phyloP scores from a whole-genome alignment of 53 echinoderm and acorn worm species.

The Henricia sp. region DNA sequence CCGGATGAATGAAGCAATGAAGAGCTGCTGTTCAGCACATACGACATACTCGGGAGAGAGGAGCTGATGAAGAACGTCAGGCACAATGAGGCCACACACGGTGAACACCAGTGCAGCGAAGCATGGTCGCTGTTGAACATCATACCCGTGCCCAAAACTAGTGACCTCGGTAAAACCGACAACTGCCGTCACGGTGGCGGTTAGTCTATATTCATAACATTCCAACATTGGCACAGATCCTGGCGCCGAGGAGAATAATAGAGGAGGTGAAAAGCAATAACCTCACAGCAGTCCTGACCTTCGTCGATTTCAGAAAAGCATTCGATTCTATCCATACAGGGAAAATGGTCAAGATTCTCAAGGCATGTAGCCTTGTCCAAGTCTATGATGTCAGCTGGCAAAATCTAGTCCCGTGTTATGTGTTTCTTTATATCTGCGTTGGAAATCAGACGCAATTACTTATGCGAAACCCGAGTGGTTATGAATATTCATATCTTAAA shows the following conservation, averaged over 20 bases:
- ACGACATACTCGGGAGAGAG: no score
- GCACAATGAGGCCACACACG: no score
- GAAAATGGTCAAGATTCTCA: constrained; percentile 7
- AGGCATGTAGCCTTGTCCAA: no score
- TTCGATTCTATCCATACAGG: constrained; percentile 29
- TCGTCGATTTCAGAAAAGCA: constrained; percentile 41
- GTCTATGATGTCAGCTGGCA: no score
- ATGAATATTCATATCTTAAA: no score
- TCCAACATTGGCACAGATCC: neutral
- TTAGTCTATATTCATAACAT: constrained; percentile 23
- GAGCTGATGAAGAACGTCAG: no score
- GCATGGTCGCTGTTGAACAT: constrained; percentile 12
- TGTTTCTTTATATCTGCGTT: no score
- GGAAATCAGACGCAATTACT: no score
- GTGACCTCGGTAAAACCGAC: neutral
- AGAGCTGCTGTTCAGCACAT: no score
- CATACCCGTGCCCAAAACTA: constrained; percentile 34
- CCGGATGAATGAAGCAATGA: neutral
- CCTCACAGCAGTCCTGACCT: constrained; percentile 7
- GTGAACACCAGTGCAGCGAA: neutral
- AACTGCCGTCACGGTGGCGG: no score
- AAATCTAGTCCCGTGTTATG: no score
- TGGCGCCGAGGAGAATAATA: constrained; percentile 35
- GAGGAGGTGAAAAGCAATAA: constrained; percentile 17
- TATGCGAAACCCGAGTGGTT: no score